Conservation (phyloP, 2,888 invertebrate genomes). For the Glyphotaelius pellucidus region DNA sequence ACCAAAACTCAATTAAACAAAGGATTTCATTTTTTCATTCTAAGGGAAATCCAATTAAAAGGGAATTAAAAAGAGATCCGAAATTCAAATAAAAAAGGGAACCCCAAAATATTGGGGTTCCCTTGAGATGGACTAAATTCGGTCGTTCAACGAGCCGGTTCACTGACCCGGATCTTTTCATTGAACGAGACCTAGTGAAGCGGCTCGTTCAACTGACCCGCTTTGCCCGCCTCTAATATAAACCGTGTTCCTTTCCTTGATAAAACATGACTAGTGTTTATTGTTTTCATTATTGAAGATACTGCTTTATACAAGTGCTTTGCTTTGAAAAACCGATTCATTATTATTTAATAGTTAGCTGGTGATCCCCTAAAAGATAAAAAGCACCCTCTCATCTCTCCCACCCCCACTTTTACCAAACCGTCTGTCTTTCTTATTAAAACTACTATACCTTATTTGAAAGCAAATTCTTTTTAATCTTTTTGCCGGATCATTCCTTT, state of each 20-base stretch:
- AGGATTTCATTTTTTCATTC: too few relatives aligned
- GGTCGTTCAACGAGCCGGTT: too few relatives aligned
- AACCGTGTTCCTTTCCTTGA: background rate
- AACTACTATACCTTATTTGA: conserved; percentile 30
- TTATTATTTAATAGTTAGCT: conserved; percentile 14
- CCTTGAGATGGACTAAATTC: too few relatives aligned
- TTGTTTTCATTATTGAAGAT: background rate
- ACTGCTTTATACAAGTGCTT: background rate
- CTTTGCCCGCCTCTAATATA: too few relatives aligned
- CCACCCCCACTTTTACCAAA: background rate
- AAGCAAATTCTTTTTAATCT: conserved; percentile 33
- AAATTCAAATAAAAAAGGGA: too few relatives aligned
- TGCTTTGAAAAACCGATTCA: conserved; percentile 24
- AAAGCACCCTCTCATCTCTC: background rate
- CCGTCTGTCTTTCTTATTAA: conserved; percentile 31
- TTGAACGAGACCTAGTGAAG: too few relatives aligned
- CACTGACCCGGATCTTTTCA: too few relatives aligned
- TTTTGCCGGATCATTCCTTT: conserved; percentile 22
- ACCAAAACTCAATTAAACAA: too few relatives aligned
- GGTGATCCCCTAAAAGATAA: conserved; percentile 25
- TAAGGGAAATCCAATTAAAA: too few relatives aligned
- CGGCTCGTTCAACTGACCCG: too few relatives aligned
- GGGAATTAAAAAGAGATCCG: too few relatives aligned
- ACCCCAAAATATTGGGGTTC: too few relatives aligned
- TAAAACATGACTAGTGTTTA: background rate